Evolutionary conservation across 2,113 vertebrate species (phyloP).

Genomic region (Saguinus midas): DNA sequence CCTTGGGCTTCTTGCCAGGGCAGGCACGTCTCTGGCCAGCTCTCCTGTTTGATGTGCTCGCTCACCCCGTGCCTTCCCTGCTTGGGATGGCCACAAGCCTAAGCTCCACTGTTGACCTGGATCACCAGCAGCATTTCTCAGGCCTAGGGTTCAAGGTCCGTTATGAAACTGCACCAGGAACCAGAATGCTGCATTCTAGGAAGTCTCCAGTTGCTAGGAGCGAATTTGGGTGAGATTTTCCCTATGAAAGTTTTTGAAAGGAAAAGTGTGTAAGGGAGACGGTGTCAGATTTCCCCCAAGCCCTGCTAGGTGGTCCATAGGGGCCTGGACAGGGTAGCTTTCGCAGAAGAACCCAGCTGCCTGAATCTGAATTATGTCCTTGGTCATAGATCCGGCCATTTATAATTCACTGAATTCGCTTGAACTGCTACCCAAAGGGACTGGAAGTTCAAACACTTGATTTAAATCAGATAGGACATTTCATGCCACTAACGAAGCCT

Average conservation of each 20-base stretch:
- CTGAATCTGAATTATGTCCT: neutral
- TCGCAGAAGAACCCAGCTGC: neutral
- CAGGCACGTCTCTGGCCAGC: conserved; percentile 45
- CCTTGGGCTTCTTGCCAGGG: conserved; percentile 62
- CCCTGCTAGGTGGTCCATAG: neutral
- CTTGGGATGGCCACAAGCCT: neutral
- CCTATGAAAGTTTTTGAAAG: neutral
- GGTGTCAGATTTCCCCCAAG: neutral
- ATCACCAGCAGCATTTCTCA: neutral
- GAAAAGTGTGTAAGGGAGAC: neutral
- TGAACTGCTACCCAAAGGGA: neutral
- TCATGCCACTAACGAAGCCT: neutral
- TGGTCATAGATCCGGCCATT: neutral
- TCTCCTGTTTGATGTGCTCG: neutral
- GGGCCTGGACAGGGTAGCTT: neutral
- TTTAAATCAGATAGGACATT: conserved; percentile 21
- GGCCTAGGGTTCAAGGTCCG: neutral
- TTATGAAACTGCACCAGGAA: neutral
- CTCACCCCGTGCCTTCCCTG: conserved; percentile 15
- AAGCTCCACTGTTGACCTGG: neutral
- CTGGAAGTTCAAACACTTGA: neutral
- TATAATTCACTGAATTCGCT: neutral
- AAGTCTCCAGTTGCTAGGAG: neutral
- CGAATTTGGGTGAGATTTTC: neutral
- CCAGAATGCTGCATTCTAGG: neutral